Base-by-base conservation (phyloP, 2,113 vertebrate genomes). In the Bambusicola thoracicus region DNA sequence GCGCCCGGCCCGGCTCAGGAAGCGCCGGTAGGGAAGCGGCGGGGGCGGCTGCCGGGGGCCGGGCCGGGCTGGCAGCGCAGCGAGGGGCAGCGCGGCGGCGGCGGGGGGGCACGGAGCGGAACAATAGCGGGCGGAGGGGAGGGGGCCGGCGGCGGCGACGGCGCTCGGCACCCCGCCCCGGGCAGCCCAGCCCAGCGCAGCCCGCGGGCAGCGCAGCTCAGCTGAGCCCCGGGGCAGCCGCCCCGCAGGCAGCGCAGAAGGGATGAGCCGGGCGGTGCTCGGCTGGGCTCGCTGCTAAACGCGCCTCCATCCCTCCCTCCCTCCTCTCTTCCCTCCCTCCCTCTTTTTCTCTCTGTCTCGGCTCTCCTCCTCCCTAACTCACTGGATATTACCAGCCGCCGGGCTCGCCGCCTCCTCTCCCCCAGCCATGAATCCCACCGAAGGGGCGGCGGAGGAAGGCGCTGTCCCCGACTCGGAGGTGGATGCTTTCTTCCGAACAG, bases 401-500 rank as follows among this genome's bases (percentile, higher is more conserved):
- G 90, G 95, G 94, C 95, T 96, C 93, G 90, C 66, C 90, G 91
- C 93, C 58, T 62, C 90, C 65, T 92, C 69, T 83, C 82, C 87
- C 80, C 79, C 93, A 98, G 98, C 97, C 97, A 98, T 98, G 98
- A 98, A 98, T 97, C 97, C 98, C 69, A 95, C 97, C 61, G 98
- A 98, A 97, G 98, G 98, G 95, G 91, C 97, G 48, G 97, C 98
- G 90, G 98, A 98, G 96, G 98, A 98, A 91, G 98, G 97, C 90
- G 98, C 98, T 95, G 98, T 97, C 13, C 97, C 97, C 41, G 98
- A 99, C 92, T 98, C 98, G 53, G 98, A 98, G 95, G 98, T 98
- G 97, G 98, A 98, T 87, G 98, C 98, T 81, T 99, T 98, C 97
- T 99, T 98, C 97, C 98, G 98, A 95, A 98, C 98, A 98, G 98